Base-by-base conservation (phyloP, 1,140 invertebrate species). In the Hyposmocoma kahamanoa region DNA sequence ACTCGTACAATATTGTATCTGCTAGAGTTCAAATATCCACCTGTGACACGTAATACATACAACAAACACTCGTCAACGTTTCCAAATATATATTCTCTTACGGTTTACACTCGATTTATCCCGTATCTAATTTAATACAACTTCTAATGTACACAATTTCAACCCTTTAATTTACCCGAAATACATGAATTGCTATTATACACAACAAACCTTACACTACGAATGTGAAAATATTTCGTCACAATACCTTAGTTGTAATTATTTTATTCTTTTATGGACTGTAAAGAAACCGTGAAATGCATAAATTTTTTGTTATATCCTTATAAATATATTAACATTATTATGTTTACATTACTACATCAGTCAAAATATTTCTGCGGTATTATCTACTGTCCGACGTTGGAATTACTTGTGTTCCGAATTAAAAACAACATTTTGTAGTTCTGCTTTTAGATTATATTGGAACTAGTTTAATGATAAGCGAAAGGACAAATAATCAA, bases 1-100 rank as follows among this genome's bases (percentile, higher is more conserved):
- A 74, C 67, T 70, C 59, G 67, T 68, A 79, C 63, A 70, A 75
- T 72, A 78, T 15, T 36, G 13, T 36, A 36, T 36, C 10, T n/a
- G 32, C 32, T 74, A 78, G 59, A 78, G 67, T 81, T 75, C 71
- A 71, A 77, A 74, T 71, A 75, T 62, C 67, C 71, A 74, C 74
- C 70, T 78, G 73, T 70, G 70, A 78, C 68, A 76, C 62, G 67
- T 70, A 73, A 72, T 80, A 79, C 67, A 78, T 79, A 79, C 75
- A 81, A 84, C 75, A 82, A 81, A 78, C 77, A 79, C 73, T 67
- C 63, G 47, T 76, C 73, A 82, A 84, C 78, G 65, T 79, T 81
- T 83, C 71, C 77, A 84, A 84, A 83, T 84, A 84, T 81, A 82
- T 82, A 81, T 78, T 81, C 65, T 83, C 67, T 72, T 83, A 78